phyloP scores from a whole-genome alignment of 2,888 invertebrate genomes.

The Pristionchus entomophagus region DNA sequence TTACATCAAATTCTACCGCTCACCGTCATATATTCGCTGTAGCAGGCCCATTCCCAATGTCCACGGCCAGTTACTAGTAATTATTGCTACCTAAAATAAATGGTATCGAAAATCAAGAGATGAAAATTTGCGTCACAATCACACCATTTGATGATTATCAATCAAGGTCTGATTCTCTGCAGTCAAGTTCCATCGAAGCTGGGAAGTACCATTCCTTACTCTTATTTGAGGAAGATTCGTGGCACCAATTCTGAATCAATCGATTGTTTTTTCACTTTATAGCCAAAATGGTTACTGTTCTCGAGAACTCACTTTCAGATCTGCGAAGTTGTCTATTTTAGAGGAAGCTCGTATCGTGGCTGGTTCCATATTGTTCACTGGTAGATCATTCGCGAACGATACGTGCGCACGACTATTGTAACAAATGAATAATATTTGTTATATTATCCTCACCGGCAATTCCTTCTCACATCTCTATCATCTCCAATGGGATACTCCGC shows the following conservation, averaged over 20 bases:
- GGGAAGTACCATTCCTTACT: neutral
- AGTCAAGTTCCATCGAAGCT: neutral
- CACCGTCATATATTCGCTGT: slow-evolving; percentile 30
- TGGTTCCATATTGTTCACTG: neutral
- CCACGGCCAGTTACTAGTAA: neutral
- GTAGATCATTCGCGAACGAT: neutral
- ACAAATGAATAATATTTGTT: too few relatives aligned
- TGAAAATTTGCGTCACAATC: too few relatives aligned
- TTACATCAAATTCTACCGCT: too few relatives aligned
- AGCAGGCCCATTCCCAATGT: neutral
- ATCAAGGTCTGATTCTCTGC: neutral
- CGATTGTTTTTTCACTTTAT: neutral
- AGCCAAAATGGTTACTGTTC: too few relatives aligned
- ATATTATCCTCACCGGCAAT: too few relatives aligned
- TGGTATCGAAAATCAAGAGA: neutral
- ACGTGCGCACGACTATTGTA: neutral
- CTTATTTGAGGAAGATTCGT: neutral
- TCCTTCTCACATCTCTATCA: neutral
- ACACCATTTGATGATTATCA: neutral
- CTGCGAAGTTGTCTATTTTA: neutral
- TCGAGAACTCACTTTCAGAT: slow-evolving; percentile 5
- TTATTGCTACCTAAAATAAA: neutral
- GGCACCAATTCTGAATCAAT: slow-evolving; percentile 7
- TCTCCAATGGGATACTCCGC: neutral
- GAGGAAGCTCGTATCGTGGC: neutral